Evolutionary conservation across 2,113 vertebrate genomes (phyloP), one percentile per base, ranked within the genome.

Genomic region (Rhodinocichla rosea): DNA sequence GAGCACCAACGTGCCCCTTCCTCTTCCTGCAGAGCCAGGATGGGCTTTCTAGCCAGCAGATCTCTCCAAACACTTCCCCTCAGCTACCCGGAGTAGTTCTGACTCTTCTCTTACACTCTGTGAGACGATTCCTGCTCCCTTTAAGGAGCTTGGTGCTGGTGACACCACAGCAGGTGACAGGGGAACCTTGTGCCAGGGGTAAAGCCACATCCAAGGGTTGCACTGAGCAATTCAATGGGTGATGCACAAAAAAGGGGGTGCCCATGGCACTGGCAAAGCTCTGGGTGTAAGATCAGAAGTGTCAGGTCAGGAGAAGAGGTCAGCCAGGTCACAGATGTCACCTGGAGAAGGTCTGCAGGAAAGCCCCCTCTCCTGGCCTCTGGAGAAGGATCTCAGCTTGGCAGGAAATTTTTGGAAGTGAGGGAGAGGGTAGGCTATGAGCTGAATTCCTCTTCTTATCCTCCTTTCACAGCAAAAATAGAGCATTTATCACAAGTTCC

Each of bases 391-490:
- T 73, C 32, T 91, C 45, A 62, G 32, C 37, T 81, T 35, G 49
- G 45, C 21, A 89, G 30, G n/a, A 91, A 82, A 64, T 87, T 76
- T 91, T 89, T 83, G 81, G 63, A 64, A 78, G 44, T 87, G 59
- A 78, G 35, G 44, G 32, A 87, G 32, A 87, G 17, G 45, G 55
- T 27, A 88, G 39, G 40, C 12, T 90, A 44, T 56, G 85, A 94
- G 55, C 75, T 83, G 79, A 67, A 33, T 80, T 89, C 35, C 82
- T 63, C 47, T 84, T 88, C 75, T 92, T 80, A 73, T 83, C 22
- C 37, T 89, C 39, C 27, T 94, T 90, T 94, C 64, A 92, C 17
- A 77, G 42, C 88, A 94, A 94, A 96, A 96, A 81, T 92, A 93
- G 84, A 93, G 94, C 53, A 87, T 65, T 89, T 73, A 89, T 89